Evolutionary conservation across 2,113 vertebrate species (phyloP).

Genomic region (Thinocorus orbignyianus): DNA sequence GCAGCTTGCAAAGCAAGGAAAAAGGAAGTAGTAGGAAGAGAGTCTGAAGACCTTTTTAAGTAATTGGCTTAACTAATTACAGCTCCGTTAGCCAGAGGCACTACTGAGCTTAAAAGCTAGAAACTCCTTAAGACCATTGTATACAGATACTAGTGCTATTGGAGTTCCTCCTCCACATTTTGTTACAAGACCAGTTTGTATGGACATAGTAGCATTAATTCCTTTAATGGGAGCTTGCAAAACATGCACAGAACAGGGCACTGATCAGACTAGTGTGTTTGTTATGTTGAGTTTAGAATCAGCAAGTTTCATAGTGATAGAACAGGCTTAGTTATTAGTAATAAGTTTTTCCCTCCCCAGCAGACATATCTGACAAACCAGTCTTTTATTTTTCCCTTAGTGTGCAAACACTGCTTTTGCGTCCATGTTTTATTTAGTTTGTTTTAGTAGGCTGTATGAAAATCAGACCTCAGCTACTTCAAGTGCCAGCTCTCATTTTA

Average conservation of each 20-base stretch:
- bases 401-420: not conserved
- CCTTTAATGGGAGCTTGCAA: not conserved
- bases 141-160: not conserved
- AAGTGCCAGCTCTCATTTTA: conserved; percentile 6
- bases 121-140: not conserved
- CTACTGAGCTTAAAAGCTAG: not conserved
- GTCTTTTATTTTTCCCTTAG: not conserved
- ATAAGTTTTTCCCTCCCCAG: not conserved
- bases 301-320: not conserved
- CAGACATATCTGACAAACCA: not conserved
- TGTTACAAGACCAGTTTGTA: not conserved
- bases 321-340: not conserved
- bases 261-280: not conserved
- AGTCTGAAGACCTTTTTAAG: not conserved
- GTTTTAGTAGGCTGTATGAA: conserved; percentile 7
- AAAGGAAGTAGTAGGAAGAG: not conserved
- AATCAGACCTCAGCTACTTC: not conserved
- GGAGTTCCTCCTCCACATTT: not conserved
- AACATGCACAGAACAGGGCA: not conserved
- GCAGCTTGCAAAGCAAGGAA: not conserved
- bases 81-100: not conserved
- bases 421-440: conserved; percentile 11
- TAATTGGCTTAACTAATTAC: conserved; percentile 10
- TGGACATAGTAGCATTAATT: not conserved
- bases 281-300: not conserved